Evolutionary conservation across 30 jellyfish, hydroid and myxozoan genomes (phyloP).

Genomic region (Nemopilema nomurai): DNA sequence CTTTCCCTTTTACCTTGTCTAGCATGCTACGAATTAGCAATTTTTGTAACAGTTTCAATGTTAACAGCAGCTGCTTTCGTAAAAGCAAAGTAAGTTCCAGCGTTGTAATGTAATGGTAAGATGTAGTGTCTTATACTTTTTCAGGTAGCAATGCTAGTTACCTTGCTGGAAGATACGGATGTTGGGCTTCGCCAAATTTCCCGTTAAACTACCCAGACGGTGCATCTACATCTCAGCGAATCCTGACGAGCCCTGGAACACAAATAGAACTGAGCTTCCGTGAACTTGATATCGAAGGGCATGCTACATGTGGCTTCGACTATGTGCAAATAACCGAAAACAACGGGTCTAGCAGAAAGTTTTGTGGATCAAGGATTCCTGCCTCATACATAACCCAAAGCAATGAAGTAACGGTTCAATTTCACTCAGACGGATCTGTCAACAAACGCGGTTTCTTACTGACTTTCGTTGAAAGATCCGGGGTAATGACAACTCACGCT

Average conservation of each 20-base stretch:
- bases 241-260: slow-evolving; percentile 1
- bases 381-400: slow-evolving; percentile 12
- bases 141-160: background rate
- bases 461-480: background rate
- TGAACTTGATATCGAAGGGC: background rate
- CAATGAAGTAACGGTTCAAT: slow-evolving; percentile 7
- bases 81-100: too few species aligned
- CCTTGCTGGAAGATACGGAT: slow-evolving; percentile 7
- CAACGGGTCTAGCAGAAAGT: background rate
- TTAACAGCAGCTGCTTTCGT: too few species aligned
- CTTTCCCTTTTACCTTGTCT: too few species aligned
- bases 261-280: background rate
- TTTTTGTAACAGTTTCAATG: too few species aligned
- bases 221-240: background rate
- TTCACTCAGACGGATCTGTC: slow-evolving; percentile 12
- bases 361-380: slow-evolving; percentile 18
- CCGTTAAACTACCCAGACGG: slow-evolving; percentile 14
- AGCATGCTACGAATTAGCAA: too few species aligned
- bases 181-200: slow-evolving; percentile 31
- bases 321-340: background rate
- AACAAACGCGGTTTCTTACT: slow-evolving; percentile 4
- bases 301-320: slow-evolving; percentile 6
- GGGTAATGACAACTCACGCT: background rate
- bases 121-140: too few species aligned
- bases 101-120: too few species aligned